phyloP scores from a whole-genome alignment of 2,797 vertebrate species.

The Poliocrania exsul region DNA sequence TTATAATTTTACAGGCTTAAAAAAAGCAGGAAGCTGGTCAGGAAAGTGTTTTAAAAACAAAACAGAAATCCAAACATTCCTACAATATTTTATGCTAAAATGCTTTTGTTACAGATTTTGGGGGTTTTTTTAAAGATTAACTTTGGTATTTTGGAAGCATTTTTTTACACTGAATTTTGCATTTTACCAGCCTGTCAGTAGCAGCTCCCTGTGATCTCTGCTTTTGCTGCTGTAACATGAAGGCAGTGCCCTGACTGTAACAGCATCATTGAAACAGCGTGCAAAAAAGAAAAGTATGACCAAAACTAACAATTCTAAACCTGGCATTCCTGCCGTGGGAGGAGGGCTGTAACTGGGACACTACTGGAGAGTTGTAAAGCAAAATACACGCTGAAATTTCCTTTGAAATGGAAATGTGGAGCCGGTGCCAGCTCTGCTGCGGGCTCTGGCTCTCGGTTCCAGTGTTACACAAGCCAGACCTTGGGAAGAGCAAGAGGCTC shows the following conservation, averaged over 20 bases:
- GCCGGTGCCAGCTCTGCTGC: not conserved
- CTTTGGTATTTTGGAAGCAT: not conserved
- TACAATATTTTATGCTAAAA: not conserved
- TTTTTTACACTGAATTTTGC: not conserved
- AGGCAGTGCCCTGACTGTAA: rapidly evolving
- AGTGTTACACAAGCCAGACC: conserved; percentile 39
- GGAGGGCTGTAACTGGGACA: not conserved
- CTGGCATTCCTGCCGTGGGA: conserved; percentile 4
- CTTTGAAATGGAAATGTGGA: conserved; percentile 60
- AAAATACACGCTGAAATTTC: not conserved
- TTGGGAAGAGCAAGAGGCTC: not conserved
- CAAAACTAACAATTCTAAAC: not conserved
- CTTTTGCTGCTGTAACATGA: not conserved
- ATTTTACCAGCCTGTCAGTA: not conserved
- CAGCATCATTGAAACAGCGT: not conserved
- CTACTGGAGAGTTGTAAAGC: not conserved
- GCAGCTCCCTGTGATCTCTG: not conserved
- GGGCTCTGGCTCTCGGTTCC: not conserved
- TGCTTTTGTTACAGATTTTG: not conserved
- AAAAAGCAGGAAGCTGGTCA: not conserved
- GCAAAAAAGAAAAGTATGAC: not conserved
- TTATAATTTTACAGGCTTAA: not conserved
- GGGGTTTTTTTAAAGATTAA: not conserved
- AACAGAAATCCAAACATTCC: not conserved
- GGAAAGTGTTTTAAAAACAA: not conserved